Conservation (phyloP, 2,888 invertebrate genomes). For the Pachycephus smyrnensis region DNA sequence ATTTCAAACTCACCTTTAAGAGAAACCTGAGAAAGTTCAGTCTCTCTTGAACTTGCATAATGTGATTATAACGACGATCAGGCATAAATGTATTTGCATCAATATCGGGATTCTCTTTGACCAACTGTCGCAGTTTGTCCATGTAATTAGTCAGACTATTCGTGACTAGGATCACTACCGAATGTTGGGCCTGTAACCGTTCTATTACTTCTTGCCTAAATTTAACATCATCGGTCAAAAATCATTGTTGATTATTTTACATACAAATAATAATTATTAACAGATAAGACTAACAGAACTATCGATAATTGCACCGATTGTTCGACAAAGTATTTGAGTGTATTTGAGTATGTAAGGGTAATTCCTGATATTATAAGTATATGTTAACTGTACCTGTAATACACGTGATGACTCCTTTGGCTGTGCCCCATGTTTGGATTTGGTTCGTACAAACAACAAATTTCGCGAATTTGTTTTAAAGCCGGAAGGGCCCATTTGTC, state of each 20-base stretch:
- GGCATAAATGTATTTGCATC: slow-evolving; percentile 84
- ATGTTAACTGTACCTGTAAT: slow-evolving; percentile 67
- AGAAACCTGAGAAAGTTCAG: slow-evolving; percentile 93
- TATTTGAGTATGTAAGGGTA: no score
- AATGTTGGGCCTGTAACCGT: slow-evolving; percentile 90
- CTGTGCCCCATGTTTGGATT: slow-evolving; percentile 75
- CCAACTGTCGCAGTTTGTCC: slow-evolving; percentile 81
- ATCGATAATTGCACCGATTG: no score
- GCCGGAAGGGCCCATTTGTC: slow-evolving; percentile 96
- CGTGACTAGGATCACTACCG: slow-evolving; percentile 92
- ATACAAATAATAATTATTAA: slow-evolving; percentile 20
- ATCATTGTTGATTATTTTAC: no score
- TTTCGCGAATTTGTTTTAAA: slow-evolving; percentile 94
- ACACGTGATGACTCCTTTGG: slow-evolving; percentile 72
- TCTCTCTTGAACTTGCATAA: slow-evolving; percentile 92
- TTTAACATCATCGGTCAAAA: no score
- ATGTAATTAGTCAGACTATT: slow-evolving; percentile 92
- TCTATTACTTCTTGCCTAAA: slow-evolving; percentile 84
- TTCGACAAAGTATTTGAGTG: background rate
- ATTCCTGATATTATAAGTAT: no score
- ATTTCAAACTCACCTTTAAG: slow-evolving; percentile 71
- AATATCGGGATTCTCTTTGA: slow-evolving; percentile 79
- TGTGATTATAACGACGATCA: slow-evolving; percentile 92
- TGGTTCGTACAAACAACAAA: slow-evolving; percentile 93
- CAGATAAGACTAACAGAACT: background rate